Conservation (phyloP, 2,797 vertebrate genomes). For the Catostomus latipinnis region DNA sequence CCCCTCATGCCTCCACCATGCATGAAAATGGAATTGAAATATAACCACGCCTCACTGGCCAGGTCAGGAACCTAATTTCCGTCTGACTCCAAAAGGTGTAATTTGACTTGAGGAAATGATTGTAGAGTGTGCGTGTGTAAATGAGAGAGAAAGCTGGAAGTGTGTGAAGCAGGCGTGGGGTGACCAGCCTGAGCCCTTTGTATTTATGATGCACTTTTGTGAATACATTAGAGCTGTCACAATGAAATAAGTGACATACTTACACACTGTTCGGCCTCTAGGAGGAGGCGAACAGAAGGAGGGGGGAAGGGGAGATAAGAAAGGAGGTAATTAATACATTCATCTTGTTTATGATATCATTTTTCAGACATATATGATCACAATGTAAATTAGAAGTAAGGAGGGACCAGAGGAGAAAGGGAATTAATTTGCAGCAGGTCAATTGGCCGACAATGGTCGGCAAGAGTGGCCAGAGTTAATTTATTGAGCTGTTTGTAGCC, state of each 20-base stretch:
- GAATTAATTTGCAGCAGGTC: slow-evolving; percentile 98
- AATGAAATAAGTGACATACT: slow-evolving; percentile 99
- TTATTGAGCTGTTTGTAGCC: slow-evolving; percentile 92
- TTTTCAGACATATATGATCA: slow-evolving; percentile 99
- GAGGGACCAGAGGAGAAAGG: slow-evolving; percentile 97
- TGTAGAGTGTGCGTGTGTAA: slow-evolving; percentile 82
- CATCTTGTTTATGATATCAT: slow-evolving; percentile 99
- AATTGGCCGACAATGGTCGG: slow-evolving; percentile 95
- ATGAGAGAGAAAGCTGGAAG: slow-evolving; percentile 49
- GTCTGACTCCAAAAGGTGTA: slow-evolving; percentile 91
- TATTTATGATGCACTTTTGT: slow-evolving; percentile 99
- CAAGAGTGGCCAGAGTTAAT: slow-evolving; percentile 96
- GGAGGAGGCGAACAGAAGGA: slow-evolving; percentile 91
- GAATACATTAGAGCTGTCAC: slow-evolving; percentile 99
- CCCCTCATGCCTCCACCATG: slow-evolving; percentile 81
- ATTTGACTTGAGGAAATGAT: slow-evolving; percentile 98
- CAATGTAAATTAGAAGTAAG: slow-evolving; percentile 99
- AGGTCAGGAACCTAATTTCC: slow-evolving; percentile 99
- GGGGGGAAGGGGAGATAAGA: slow-evolving; percentile 94
- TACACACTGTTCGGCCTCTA: slow-evolving; percentile 88
- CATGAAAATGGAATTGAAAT: slow-evolving; percentile 95
- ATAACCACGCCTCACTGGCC: slow-evolving; percentile 97
- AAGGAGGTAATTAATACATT: slow-evolving; percentile 99
- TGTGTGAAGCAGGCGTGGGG: slow-evolving; percentile 87
- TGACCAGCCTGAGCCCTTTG: slow-evolving; percentile 94